Base-by-base conservation (phyloP, 2,888 invertebrate species). In the Coremacera marginata region DNA sequence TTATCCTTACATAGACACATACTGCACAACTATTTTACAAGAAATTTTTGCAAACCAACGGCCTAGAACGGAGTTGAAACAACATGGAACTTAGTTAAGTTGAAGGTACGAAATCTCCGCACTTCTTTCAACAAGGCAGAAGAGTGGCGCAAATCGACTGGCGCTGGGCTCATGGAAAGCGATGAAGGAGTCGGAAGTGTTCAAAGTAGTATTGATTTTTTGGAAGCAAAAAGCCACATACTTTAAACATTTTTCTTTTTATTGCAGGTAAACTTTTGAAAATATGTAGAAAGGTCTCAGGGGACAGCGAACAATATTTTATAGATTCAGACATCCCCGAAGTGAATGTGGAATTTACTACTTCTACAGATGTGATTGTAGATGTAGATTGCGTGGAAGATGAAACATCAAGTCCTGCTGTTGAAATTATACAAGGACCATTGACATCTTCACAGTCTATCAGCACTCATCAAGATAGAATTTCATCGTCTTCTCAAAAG, bases 131-230 rank as follows among this genome's bases (percentile, higher is more conserved):
- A 37, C 31, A 72, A 62, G 37, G 31, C 27, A n/a, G 27, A 19
- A 8, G 37, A 72, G 16, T 72, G 72, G 72, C 72, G 19, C n/a
- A 37, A 55, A 37, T 72, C 72, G 37, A 62, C 72, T 57, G 72
- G 31, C 5, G 72, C 72, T 19, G 37, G 27, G 19, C 19, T 67
- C 16, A n/a, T 37, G 34, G 67, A 60, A 60, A 27, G 31, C 11
- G 67, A 67, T n/a, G 31, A 67, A 67, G 67, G 67, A 44, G 7
- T 44, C 14, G 44, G 44, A 44, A 44, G 44, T 44, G 44, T 44
- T 44, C 11, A 11, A 44, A 44, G 44, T 44, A 44, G 11, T 11
- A 44, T 14, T 44, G 11, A 11, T 37, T 3, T 2, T 31, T 1
- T 37, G 31, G 1, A 2, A 19, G 25, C 19, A 0, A 19, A 8